Evolutionary conservation across 2,797 vertebrate species (phyloP).

Genomic region (Eupleurogrammus muticus): DNA sequence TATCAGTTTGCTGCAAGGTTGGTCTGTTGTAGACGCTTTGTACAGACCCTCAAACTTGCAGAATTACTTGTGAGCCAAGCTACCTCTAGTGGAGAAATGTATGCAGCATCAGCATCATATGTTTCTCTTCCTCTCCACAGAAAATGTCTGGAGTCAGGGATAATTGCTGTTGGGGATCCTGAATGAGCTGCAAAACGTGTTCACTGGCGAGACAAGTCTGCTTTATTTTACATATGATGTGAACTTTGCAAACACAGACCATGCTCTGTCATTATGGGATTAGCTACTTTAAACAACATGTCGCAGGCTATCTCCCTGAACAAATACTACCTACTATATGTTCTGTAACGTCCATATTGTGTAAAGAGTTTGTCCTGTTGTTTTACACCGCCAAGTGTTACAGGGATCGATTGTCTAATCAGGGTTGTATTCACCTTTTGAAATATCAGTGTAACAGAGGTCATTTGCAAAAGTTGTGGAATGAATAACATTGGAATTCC

Average conservation of each 20-base stretch:
- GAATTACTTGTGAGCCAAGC: background rate
- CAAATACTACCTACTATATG: background rate
- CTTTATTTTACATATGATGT: background rate
- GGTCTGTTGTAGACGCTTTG: background rate
- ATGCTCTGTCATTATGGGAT: background rate
- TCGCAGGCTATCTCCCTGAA: background rate
- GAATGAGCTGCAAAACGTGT: background rate
- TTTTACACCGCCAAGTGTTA: background rate
- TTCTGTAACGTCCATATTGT: background rate
- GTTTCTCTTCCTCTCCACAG: background rate
- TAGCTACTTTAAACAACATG: conserved; percentile 4
- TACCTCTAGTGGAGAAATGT: conserved; percentile 55
- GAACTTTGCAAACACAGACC: background rate
- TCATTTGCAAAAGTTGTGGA: background rate
- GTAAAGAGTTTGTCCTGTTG: background rate
- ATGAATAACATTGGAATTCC: too few species aligned
- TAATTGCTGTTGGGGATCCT: background rate
- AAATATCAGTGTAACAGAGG: background rate
- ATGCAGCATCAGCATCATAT: background rate
- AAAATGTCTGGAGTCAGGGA: background rate
- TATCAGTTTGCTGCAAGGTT: background rate
- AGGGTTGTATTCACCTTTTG: background rate
- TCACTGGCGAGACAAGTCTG: background rate
- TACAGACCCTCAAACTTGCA: background rate
- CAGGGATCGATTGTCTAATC: background rate